Conservation (phyloP, 2,113 vertebrate genomes). For the Poeciliopsis occidentalis region DNA sequence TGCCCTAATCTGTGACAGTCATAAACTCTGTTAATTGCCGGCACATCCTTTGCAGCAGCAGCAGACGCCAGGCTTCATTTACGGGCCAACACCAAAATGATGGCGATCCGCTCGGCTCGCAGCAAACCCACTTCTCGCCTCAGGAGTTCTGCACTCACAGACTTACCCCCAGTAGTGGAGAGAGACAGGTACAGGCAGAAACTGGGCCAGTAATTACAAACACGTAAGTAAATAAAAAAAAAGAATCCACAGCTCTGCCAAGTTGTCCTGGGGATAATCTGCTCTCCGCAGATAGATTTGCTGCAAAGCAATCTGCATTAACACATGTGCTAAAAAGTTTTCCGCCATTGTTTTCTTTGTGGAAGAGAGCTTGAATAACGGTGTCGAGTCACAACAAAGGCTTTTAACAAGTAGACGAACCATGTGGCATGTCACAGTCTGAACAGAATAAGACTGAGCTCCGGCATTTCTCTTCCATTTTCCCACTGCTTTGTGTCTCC, state of each 20-base stretch:
- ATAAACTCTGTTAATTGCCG: slow-evolving; percentile 40
- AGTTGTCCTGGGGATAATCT: slow-evolving; percentile 31
- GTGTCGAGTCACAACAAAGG: background rate
- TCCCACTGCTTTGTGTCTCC: slow-evolving; percentile 50
- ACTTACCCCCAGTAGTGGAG: slow-evolving; percentile 20
- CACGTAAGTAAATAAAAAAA: slow-evolving; percentile 12
- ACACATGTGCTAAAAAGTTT: slow-evolving; percentile 22
- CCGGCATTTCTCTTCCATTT: slow-evolving; percentile 37
- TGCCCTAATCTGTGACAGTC: slow-evolving; percentile 25
- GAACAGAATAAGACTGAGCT: slow-evolving; percentile 13
- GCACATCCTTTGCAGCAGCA: slow-evolving; percentile 19
- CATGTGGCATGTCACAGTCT: background rate
- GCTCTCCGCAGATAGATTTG: slow-evolving; percentile 22
- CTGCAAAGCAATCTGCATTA: slow-evolving; percentile 6
- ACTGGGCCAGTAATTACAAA: slow-evolving; percentile 32
- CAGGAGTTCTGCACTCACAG: slow-evolving; percentile 7
- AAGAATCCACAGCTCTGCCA: slow-evolving; percentile 7
- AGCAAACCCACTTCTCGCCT: slow-evolving; percentile 28
- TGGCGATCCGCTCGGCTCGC: slow-evolving; percentile 18
- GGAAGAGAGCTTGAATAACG: background rate
- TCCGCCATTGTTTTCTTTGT: slow-evolving; percentile 22
- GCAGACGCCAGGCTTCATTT: slow-evolving; percentile 9
- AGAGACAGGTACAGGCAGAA: slow-evolving; percentile 26
- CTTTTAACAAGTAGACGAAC: slow-evolving; percentile 25
- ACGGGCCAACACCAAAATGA: slow-evolving; percentile 5